A percentile compares a stretch with the other conserved stretches of the same genome.
phyloP scores from a whole-genome alignment of 1,140 invertebrate species.

The Nylanderia fulva region DNA sequence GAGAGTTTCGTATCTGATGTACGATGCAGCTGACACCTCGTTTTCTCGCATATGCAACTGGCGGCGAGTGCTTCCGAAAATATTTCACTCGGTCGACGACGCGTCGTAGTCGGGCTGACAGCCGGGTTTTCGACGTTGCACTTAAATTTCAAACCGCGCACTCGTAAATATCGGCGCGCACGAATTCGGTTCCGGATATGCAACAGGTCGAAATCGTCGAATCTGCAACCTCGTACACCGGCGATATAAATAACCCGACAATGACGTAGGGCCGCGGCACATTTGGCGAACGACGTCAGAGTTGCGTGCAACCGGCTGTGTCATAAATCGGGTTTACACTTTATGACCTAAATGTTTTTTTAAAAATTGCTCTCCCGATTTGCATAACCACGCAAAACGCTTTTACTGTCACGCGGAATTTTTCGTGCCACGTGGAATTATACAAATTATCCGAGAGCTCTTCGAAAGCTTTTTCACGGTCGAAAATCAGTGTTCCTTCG shows the following conservation, averaged over 20 bases:
- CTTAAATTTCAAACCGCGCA: neutral
- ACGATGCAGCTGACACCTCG: constrained; percentile 55
- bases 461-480: neutral
- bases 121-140: constrained; percentile 4
- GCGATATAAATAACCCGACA: constrained; percentile 36
- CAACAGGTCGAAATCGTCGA: constrained; percentile 48
- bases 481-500: neutral
- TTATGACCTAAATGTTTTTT: constrained; percentile 29
- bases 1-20: constrained; percentile 38
- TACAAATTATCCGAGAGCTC: neutral
- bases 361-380: constrained; percentile 4
- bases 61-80: constrained; percentile 50
- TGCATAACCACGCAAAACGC: neutral
- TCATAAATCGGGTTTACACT: constrained; percentile 44
- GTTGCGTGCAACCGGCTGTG: neutral
- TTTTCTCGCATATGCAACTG: constrained; percentile 40
- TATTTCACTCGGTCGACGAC: constrained; percentile 51
- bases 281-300: constrained; percentile 59
- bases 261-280: constrained; percentile 39
- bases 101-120: neutral
- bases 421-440: neutral
- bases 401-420: neutral
- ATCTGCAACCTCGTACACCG: neutral
- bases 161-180: neutral
- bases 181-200: constrained; percentile 39